Evolutionary conservation across 2,113 vertebrate genomes (phyloP).

Genomic region (Chitala chitala): DNA sequence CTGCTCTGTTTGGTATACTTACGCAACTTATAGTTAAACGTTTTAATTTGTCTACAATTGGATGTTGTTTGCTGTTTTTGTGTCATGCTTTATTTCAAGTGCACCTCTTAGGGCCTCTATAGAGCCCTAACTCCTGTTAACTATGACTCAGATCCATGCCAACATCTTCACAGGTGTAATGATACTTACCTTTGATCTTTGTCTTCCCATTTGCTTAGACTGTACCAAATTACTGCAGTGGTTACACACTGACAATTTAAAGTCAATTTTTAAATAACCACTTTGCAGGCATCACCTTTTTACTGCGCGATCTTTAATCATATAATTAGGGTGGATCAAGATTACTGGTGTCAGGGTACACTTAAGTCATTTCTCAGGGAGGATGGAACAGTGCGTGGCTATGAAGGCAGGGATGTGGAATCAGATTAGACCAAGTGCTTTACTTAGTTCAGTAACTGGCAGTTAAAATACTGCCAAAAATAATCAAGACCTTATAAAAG

Average conservation of each 20-base stretch:
- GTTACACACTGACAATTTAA: background rate
- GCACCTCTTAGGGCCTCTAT: too few relatives aligned
- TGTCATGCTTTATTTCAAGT: too few relatives aligned
- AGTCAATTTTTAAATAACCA: constrained; percentile 10
- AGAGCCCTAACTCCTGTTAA: background rate
- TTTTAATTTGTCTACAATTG: background rate
- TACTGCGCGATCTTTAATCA: background rate
- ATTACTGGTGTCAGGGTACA: constrained; percentile 14
- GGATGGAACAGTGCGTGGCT: background rate
- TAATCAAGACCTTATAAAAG: background rate
- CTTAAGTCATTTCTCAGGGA: constrained; percentile 1
- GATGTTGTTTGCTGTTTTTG: too few relatives aligned
- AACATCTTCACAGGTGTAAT: background rate
- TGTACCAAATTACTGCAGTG: constrained; percentile 13
- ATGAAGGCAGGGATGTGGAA: constrained; percentile 9
- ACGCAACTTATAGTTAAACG: background rate
- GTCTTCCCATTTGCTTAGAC: background rate
- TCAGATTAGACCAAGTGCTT: background rate
- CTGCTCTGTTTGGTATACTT: background rate
- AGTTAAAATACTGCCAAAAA: background rate
- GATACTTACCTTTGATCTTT: background rate
- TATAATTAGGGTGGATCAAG: constrained; percentile 22
- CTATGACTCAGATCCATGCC: background rate
- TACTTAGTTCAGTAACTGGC: background rate
- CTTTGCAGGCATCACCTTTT: constrained; percentile 5